Conservation (phyloP, 1,140 invertebrate species). For the Drosophila micromelanica region DNA sequence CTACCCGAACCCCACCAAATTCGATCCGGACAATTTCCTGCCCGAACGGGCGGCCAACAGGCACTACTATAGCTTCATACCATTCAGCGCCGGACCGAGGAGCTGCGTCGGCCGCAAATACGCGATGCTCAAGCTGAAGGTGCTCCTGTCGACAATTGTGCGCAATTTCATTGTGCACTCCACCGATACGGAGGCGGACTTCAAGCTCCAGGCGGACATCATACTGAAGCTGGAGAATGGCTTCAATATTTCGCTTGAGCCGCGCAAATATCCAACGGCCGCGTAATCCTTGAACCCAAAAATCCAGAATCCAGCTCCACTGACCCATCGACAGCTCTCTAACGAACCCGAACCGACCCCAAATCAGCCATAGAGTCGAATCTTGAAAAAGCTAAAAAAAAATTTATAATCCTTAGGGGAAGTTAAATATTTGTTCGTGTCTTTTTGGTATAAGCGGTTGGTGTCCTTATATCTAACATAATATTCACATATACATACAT, state of each 20-base stretch:
- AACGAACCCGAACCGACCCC: background rate
- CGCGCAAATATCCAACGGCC: constrained; percentile 57
- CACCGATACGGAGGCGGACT: constrained; percentile 89
- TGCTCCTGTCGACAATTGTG: constrained; percentile 93
- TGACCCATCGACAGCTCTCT: too few species aligned
- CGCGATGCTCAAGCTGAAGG: constrained; percentile 94
- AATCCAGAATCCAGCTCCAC: too few species aligned
- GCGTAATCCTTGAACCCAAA: constrained; percentile 33
- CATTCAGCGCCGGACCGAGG: constrained; percentile 94
- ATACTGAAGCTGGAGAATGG: constrained; percentile 90
- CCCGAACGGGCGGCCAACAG: constrained; percentile 91
- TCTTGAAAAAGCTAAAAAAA: background rate
- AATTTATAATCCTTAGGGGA: constrained; percentile 21
- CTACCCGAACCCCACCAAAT: constrained; percentile 93
- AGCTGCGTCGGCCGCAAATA: constrained; percentile 93
- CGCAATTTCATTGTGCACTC: constrained; percentile 91
- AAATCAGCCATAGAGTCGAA: constrained; percentile 67
- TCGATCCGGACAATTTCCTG: constrained; percentile 96
- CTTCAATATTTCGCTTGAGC: constrained; percentile 78
- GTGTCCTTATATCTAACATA: constrained; percentile 51
- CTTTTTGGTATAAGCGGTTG: constrained; percentile 59
- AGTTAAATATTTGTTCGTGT: constrained; percentile 23
- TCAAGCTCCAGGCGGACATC: constrained; percentile 91
- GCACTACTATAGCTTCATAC: constrained; percentile 94
- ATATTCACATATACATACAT: constrained; percentile 6